Percentiles rank a stretch among this genome's conserved stretches.
Conservation (phyloP, 2,113 vertebrate species). For the Mohoua ochrocephala region DNA sequence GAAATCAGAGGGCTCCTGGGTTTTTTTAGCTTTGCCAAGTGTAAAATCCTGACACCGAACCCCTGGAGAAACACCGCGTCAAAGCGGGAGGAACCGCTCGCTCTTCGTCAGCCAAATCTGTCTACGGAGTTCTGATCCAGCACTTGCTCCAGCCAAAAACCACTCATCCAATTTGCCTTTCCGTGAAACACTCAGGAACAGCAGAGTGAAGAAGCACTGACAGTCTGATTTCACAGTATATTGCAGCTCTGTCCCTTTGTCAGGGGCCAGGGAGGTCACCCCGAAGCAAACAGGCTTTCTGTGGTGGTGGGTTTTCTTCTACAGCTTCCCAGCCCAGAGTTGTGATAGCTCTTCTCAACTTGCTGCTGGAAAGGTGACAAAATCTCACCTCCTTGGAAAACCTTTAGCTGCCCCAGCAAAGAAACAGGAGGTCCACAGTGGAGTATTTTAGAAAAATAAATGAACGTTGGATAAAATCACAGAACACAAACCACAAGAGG, state of each 20-base stretch:
- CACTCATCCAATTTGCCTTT: background rate
- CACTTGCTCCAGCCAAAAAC: background rate
- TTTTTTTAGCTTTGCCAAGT: background rate
- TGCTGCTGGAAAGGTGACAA: background rate
- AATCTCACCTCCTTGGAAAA: background rate
- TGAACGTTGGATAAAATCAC: background rate
- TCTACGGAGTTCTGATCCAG: background rate
- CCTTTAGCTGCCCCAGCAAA: background rate
- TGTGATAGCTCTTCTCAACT: background rate
- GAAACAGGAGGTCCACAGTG: background rate
- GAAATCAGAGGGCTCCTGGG: background rate
- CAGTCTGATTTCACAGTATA: conserved; percentile 20
- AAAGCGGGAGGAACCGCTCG: background rate
- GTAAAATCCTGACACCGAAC: background rate
- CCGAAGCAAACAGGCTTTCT: background rate
- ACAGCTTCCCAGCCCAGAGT: background rate
- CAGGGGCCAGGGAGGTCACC: background rate
- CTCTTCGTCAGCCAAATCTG: background rate
- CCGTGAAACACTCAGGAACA: background rate
- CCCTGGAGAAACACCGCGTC: background rate
- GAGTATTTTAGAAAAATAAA: background rate
- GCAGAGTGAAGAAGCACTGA: background rate
- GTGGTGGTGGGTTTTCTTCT: background rate
- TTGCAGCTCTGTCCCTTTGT: background rate
- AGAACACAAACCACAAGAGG: background rate